Percentiles rank a stretch among this genome's conserved stretches.
phyloP scores from a whole-genome alignment of 2,888 invertebrate genomes.

The Thereva unica region DNA sequence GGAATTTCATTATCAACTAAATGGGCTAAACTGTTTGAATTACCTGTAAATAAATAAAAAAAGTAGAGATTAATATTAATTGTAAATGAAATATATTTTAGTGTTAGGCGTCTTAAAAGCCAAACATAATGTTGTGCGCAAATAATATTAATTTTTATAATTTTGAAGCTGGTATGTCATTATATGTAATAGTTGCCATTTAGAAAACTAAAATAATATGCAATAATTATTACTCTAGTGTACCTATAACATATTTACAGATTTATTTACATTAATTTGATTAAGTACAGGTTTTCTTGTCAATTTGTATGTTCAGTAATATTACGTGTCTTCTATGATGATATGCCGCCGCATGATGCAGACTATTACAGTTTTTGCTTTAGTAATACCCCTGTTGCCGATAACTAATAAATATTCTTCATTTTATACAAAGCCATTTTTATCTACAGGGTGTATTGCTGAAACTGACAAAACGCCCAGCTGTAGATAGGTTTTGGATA shows the following conservation, averaged over 20 bases:
- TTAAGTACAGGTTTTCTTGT: background rate
- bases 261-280: background rate
- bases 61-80: conserved; percentile 37
- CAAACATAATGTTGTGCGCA: conserved; percentile 13
- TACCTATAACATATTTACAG: background rate
- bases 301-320: too few relatives aligned
- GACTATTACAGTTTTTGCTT: too few relatives aligned
- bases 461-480: too few relatives aligned
- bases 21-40: conserved; percentile 69
- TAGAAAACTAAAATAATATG: conserved; percentile 19
- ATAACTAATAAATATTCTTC: too few relatives aligned
- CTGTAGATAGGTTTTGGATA: too few relatives aligned
- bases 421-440: too few relatives aligned
- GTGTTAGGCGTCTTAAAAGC: conserved; percentile 6
- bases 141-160: conserved; percentile 16
- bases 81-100: conserved; percentile 8
- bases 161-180: conserved; percentile 9
- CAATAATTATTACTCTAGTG: background rate
- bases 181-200: conserved; percentile 23
- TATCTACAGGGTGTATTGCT: too few relatives aligned
- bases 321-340: too few relatives aligned
- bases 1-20: conserved; percentile 69
- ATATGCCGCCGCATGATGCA: too few relatives aligned
- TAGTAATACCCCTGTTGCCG: too few relatives aligned
- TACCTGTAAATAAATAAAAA: conserved; percentile 59